A percentile compares a stretch with the other conserved stretches of the same genome.
Evolutionary conservation across 30 jellyfish, hydroid and myxozoan species (phyloP).

Genomic region (Aurelia aurita): DNA sequence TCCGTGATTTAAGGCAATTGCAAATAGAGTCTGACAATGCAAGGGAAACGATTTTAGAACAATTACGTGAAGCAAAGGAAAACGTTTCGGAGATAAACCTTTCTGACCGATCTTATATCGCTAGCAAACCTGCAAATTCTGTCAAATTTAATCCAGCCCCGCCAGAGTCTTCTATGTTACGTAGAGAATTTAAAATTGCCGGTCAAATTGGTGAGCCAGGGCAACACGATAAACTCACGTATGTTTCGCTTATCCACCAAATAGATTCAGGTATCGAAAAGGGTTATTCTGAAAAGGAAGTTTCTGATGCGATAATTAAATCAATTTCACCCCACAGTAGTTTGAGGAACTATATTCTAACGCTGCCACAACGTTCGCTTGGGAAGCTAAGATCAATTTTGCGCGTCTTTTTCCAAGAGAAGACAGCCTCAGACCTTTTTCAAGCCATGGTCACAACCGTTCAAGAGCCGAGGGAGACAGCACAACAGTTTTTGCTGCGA

Average conservation of each 20-base stretch:
- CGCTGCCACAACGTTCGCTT: neutral
- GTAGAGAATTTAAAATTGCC: slow-evolving; percentile 9
- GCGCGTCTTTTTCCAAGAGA: slow-evolving; percentile 7
- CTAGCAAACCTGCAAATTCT: too few species aligned
- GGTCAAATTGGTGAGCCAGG: slow-evolving; percentile 40
- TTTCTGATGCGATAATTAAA: neutral
- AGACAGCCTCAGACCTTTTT: slow-evolving; percentile 3
- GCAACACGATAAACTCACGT: slow-evolving; percentile 10
- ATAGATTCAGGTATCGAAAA: slow-evolving; percentile 6
- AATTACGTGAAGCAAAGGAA: too few species aligned
- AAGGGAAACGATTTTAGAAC: too few species aligned
- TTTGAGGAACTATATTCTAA: neutral
- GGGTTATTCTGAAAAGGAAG: slow-evolving; percentile 5
- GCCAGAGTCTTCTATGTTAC: neutral
- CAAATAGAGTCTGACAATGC: too few species aligned
- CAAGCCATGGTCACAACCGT: neutral
- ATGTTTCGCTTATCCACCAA: slow-evolving; percentile 10
- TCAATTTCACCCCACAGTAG: neutral
- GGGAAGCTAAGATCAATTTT: neutral
- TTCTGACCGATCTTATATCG: too few species aligned
- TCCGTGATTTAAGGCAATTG: too few species aligned
- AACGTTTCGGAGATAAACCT: too few species aligned
- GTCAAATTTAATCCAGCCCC: too few species aligned
- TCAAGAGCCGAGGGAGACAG: neutral
- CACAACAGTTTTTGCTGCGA: slow-evolving; percentile 31